Conservation (phyloP, 2,888 invertebrate species). For the Chesias legatella region DNA sequence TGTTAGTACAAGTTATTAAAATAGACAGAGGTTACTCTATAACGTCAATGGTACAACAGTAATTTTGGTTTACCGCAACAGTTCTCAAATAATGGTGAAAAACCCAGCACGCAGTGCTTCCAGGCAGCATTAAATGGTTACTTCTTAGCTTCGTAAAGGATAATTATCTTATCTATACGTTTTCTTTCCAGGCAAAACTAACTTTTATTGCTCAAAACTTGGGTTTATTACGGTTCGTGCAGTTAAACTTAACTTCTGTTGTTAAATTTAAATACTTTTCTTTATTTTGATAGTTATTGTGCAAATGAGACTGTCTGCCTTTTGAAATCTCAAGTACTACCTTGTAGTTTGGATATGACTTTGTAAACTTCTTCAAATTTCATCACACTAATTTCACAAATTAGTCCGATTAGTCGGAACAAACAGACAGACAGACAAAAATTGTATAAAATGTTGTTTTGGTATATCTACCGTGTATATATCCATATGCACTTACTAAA, state of each 20-base stretch:
- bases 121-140: no score
- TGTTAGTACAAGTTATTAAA: no score
- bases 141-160: no score
- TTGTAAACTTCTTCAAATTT: slow-evolving; percentile 10
- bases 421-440: not conserved
- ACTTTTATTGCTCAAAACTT: slow-evolving; percentile 31
- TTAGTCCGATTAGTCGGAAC: not conserved
- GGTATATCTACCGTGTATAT: no score
- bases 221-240: slow-evolving; percentile 31
- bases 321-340: slow-evolving; percentile 8
- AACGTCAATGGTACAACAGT: no score
- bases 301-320: slow-evolving; percentile 22
- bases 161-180: no score
- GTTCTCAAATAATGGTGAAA: no score
- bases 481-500: no score
- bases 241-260: slow-evolving; percentile 26
- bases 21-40: no score
- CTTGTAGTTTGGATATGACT: slow-evolving; percentile 5
- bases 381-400: not conserved
- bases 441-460: no score
- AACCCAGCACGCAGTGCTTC: no score
- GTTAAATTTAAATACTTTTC: slow-evolving; percentile 32
- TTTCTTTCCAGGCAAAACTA: slow-evolving; percentile 15
- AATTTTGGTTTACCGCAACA: no score
- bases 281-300: slow-evolving; percentile 31